Evolutionary conservation across 2,113 vertebrate species (phyloP), one percentile per base, ranked within the genome.

Genomic region (Scomber japonicus): DNA sequence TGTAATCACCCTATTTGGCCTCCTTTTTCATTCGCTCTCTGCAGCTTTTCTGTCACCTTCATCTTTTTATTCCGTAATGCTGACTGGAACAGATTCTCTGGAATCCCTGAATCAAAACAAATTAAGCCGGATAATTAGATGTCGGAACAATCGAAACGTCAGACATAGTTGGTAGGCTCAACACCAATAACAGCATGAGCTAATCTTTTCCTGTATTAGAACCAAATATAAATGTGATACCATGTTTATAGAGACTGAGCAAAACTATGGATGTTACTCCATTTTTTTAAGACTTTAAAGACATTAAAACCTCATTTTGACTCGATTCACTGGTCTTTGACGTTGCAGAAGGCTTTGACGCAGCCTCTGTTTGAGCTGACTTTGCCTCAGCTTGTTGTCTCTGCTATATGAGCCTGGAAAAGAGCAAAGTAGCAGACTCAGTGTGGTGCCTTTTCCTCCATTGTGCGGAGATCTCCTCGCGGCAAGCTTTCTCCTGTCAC

Each of bases 401-500:
- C 60, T 11, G 66, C 54, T 61, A 75, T 61, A 21, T 75, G 75
- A 68, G 89, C 78, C 92, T 92, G 91, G 71, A 93, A 94, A 93
- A 92, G 94, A 94, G 94, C 94, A 93, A 85, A 83, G 83, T 72
- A 65, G 30, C 79, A 59, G 69, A 51, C 94, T 82, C 93, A 93
- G 94, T 92, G 73, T 93, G 94, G 83, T 87, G 91, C 92, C 91
- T 90, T 81, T 70, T 11, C 83, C 82, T 71, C 82, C 86, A 88
- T 94, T 94, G 92, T 94, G 85, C 69, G 13, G 73, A 60, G 71
- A 87, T 92, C 89, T 88, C 86, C 89, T 88, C 72, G 77, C 70
- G 91, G 90, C 88, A 90, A 90, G 88, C 90, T 92, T 94, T 92
- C 75, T 55, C 77, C 90, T 94, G 94, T 95, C 94, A 94, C 90